Base-by-base conservation (phyloP, 2,113 vertebrate genomes). In the Hylia prasina region DNA sequence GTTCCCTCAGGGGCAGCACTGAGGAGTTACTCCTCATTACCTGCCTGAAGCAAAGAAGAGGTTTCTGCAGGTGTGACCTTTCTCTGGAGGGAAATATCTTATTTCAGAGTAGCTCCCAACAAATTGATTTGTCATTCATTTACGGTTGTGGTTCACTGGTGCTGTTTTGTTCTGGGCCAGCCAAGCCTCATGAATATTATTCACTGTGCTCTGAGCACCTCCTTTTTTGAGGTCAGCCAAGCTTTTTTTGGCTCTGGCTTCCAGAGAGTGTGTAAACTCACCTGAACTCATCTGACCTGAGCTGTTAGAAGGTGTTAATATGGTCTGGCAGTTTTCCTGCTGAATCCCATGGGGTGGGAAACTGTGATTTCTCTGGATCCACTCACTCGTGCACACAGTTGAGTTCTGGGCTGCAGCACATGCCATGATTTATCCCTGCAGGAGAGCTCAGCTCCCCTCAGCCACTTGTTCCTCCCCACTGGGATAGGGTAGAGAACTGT, bases 381-480 rank as follows among this genome's bases (percentile, higher is more conserved):
- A 6, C 23, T 73, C 60, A 6, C 6, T 31, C 10, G 13, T 8
- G 40, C 5, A 0, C 1, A 0, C 13, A 31, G 28, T 30, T 31
- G 42, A 64, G 25, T 39, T 10, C 51, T 48, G 15, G 39, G 60
- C 27, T 65, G 5, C 19, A n/a, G 35, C 24, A 44, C 6, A 3
- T 7, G 28, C 63, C 14, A 5, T 11, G 44, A 19, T 64, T 84
- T 60, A 31, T 20, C 15, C 11, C 8, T 1, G 0, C 4, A 4
- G 3, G 7, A 11, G 44, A 69, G 23, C 39, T 54, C 14, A 35
- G 39, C 15, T 14, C 20, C 19, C 11, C 15, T 6, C 28, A 35
- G 30, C 13, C 4, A 1, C 40, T 17, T 0, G 0, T 10, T 57
- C 31, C 39, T 10, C 19, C 20, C 5, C 16, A 8, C 24, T 3